phyloP scores from a whole-genome alignment of 2,888 invertebrate genomes.

The Gari tellinella region DNA sequence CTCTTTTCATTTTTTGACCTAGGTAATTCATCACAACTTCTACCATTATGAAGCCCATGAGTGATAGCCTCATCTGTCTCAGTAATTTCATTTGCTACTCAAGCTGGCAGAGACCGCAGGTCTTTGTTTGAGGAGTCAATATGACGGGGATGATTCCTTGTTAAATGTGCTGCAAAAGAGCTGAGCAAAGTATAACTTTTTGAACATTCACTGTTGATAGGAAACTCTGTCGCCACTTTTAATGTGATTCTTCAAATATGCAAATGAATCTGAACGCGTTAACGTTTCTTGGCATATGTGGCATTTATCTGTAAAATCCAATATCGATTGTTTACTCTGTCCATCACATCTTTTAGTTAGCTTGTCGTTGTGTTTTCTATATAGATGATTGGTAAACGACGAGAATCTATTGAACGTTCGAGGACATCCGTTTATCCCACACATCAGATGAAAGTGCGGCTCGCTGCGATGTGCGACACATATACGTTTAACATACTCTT shows the following conservation, averaged over 20 bases:
- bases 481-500: conserved; percentile 2
- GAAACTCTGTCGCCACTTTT: neutral
- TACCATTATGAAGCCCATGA: neutral
- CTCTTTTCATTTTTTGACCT: neutral
- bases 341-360: neutral
- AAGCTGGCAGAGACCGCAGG: neutral
- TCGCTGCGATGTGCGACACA: conserved; percentile 1
- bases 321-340: neutral
- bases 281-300: conserved; percentile 1
- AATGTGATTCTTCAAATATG: conserved; percentile 3
- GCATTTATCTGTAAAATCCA: neutral
- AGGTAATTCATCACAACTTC: neutral
- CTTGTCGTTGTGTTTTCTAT: conserved; percentile 2
- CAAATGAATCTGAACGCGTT: conserved; percentile 1
- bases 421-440: conserved; percentile 4
- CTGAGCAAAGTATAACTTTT: neutral
- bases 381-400: conserved; percentile 4
- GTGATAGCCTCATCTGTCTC: neutral
- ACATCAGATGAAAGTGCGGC: conserved; percentile 3
- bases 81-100: neutral
- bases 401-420: conserved; percentile 3
- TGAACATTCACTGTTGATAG: neutral
- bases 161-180: conserved; percentile 6
- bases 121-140: neutral
- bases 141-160: conserved; percentile 1